Evolutionary conservation across 2,797 vertebrate genomes (phyloP).

Genomic region (Protonibea diacanthus): DNA sequence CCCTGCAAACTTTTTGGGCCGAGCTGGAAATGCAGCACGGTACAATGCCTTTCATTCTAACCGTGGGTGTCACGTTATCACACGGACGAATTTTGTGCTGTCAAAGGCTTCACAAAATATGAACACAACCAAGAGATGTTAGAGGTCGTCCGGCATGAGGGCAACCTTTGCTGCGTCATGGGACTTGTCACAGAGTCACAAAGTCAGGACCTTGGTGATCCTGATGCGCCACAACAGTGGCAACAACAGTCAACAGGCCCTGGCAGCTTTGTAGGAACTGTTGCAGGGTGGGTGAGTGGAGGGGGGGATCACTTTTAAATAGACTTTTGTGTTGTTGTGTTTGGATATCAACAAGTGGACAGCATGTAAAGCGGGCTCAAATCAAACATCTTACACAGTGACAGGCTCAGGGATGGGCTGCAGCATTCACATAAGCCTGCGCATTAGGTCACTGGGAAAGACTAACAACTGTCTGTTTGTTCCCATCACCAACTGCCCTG

Average conservation of each 20-base stretch:
- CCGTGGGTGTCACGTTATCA: constrained; percentile 58
- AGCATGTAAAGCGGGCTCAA: constrained; percentile 34
- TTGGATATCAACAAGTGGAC: constrained; percentile 37
- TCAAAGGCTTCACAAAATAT: constrained; percentile 4
- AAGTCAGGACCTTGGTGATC: constrained; percentile 45
- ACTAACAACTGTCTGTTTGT: constrained; percentile 85
- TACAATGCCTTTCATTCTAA: constrained; percentile 56
- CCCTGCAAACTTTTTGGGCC: constrained; percentile 29
- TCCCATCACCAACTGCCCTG: constrained; percentile 76
- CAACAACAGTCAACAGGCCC: constrained; percentile 11
- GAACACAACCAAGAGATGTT: constrained; percentile 24
- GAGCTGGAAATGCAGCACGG: constrained; percentile 41
- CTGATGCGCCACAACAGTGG: constrained; percentile 56
- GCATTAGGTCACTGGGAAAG: constrained; percentile 83
- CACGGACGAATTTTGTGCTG: constrained; percentile 31
- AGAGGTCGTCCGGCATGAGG: constrained; percentile 51
- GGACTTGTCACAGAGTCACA: constrained; percentile 55
- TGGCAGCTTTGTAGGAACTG: not conserved
- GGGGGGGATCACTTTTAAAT: too few species aligned
- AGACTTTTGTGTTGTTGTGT: not conserved
- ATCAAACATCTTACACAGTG: constrained; percentile 63
- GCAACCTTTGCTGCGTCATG: constrained; percentile 62
- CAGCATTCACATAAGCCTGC: constrained; percentile 80
- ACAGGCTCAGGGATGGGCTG: constrained; percentile 80
- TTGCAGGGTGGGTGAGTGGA: not conserved